Conservation (phyloP, 1,140 invertebrate genomes). For the Adelges cooleyi region DNA sequence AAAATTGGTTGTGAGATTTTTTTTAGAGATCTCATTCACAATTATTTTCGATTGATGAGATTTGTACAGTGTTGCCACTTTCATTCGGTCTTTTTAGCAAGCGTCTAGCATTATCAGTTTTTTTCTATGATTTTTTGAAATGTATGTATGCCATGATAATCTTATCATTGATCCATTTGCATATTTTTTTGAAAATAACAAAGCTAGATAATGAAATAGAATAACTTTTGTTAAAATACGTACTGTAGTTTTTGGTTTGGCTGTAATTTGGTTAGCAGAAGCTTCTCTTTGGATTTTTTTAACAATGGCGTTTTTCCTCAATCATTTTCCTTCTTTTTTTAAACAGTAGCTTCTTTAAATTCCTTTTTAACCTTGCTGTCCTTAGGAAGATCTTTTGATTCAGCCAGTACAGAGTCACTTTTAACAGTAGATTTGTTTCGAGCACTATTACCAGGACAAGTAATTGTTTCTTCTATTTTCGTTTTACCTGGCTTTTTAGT, state of each 20-base stretch:
- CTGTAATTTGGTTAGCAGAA: not conserved
- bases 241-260: not conserved
- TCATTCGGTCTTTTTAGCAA: too few species aligned
- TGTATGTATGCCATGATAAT: too few species aligned
- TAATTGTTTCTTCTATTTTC: not conserved
- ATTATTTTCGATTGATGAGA: too few species aligned
- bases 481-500: not conserved
- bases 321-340: not conserved
- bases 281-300: not conserved
- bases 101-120: too few species aligned
- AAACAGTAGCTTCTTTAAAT: not conserved
- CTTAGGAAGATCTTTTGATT: not conserved
- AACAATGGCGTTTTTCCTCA: not conserved
- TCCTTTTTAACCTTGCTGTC: slow-evolving; percentile 12
- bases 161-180: too few species aligned
- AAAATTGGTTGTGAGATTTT: too few species aligned
- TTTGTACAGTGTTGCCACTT: too few species aligned
- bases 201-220: too few species aligned
- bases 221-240: too few species aligned
- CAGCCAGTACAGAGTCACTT: not conserved
- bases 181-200: too few species aligned
- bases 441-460: not conserved
- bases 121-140: too few species aligned
- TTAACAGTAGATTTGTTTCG: not conserved
- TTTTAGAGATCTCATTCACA: too few species aligned